These are phyloP conservation scores for fruit fly (Drosophila melanogaster) DNA, from an alignment of 1,140 invertebrate genomes.

Conservation along the genomic window DNA sequence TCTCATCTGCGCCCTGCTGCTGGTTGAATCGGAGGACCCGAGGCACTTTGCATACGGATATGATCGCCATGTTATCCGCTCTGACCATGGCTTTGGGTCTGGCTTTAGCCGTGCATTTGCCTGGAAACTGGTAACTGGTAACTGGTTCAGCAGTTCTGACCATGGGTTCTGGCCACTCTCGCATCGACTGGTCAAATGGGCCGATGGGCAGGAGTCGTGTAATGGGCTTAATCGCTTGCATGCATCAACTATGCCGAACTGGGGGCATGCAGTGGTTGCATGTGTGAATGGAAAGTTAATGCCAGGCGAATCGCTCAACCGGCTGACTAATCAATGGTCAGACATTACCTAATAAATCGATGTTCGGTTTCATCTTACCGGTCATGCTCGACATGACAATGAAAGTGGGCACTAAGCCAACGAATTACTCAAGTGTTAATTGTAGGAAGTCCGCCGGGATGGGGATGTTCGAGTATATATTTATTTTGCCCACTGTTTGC, in stretches of 20 bases:
- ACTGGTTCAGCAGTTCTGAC: slow-evolving; percentile 6
- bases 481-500: slow-evolving; percentile 5
- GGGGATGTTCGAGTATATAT: neutral
- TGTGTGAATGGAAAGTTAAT: slow-evolving; percentile 14
- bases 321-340: slow-evolving; percentile 5
- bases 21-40: slow-evolving; percentile 35
- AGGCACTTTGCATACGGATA: slow-evolving; percentile 64
- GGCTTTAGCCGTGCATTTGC: slow-evolving; percentile 6
- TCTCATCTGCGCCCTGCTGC: slow-evolving; percentile 15
- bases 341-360: slow-evolving; percentile 10
- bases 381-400: slow-evolving; percentile 9
- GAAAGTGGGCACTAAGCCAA: neutral
- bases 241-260: slow-evolving; percentile 34
- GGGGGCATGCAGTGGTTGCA: neutral
- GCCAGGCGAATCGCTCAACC: slow-evolving; percentile 15
- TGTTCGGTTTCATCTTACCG: neutral
- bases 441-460: slow-evolving; percentile 15
- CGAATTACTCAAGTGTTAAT: slow-evolving; percentile 18
- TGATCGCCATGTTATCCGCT: slow-evolving; percentile 60
- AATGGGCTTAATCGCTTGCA: slow-evolving; percentile 40
- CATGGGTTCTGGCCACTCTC: slow-evolving; percentile 14
- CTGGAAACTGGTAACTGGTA: neutral
- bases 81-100: slow-evolving; percentile 28
- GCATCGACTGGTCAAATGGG: slow-evolving; percentile 16
- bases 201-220: slow-evolving; percentile 30